Evolutionary conservation across 2,888 invertebrate genomes (phyloP).

Genomic region (Coleophora deauratella): DNA sequence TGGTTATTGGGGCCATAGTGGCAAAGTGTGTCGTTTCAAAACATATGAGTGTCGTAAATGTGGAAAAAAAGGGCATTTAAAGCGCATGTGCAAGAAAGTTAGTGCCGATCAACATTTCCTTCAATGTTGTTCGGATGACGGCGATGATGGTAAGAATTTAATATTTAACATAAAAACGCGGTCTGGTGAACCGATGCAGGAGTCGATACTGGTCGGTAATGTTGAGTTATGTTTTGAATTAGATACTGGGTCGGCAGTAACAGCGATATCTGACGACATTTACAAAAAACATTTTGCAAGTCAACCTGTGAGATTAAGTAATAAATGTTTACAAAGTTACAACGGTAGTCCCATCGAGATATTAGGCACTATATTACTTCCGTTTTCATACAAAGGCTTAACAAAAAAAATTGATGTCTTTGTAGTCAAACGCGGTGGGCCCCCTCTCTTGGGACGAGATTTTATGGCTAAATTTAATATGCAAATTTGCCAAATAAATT

Average conservation of each 20-base stretch:
- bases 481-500: slow-evolving; percentile 1
- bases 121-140: neutral
- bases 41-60: neutral
- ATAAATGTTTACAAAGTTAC: neutral
- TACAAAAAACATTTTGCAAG: neutral
- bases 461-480: neutral
- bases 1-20: neutral
- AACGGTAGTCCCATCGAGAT: neutral
- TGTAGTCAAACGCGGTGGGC: neutral
- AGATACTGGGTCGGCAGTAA: slow-evolving; percentile 1
- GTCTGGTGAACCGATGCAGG: neutral
- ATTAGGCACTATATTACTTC: neutral
- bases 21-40: neutral
- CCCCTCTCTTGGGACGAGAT: neutral
- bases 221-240: neutral
- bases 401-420: neutral
- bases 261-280: neutral
- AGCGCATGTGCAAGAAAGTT: neutral
- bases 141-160: neutral
- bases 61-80: neutral
- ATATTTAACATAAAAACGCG: neutral
- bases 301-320: neutral
- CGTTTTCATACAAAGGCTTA: neutral
- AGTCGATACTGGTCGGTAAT: neutral
- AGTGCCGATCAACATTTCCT: fast-evolving